Base-by-base conservation (phyloP, 2,113 vertebrate genomes). In the Myotis davidii region DNA sequence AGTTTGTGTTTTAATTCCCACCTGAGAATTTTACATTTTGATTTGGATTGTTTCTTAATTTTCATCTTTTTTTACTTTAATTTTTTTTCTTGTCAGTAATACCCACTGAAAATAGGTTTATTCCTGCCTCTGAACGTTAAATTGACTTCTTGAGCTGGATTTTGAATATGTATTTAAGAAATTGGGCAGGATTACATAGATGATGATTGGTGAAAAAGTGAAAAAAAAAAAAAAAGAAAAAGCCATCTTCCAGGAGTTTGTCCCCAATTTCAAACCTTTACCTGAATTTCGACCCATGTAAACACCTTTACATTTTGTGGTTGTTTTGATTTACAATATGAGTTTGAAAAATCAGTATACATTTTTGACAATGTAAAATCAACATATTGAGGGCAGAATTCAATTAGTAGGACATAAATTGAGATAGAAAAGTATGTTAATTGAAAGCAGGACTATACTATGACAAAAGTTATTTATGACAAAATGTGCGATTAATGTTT, bases 1-100 rank as follows among this genome's bases (percentile, higher is more conserved):
- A 91, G 32, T 85, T 87, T 96, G 48, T 59, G 6, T 54, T 42
- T 91, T 89, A 95, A 86, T 94, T 89, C 52, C 52, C 59, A 90
- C 9, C 72, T 34, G 37, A 81, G 52, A 92, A 70, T 78, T 89
- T 86, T 77, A 48, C 79, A 79, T 94, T 87, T 93, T 92, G 25
- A 82, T 83, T 82, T 94, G 52, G 70, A 87, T 85, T 91, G 1
- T 69, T 42, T 88, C 32, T 96, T 94, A 39, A 78, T 54, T 94
- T 94, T 86, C 12, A 20, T 45, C 9, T 64, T 91, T 48, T 14
- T 52, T 89, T 45, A 88, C 42, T 70, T 72, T 21, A 50, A 39
- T 70, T 3, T 29, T 73, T 81, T 78, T 81, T 79, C 69, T 79
- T 86, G 4, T 34, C 18, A 37, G 6, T 84, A 89, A 48, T 52